Evolutionary conservation across 2,888 invertebrate genomes (phyloP), one percentile per base, ranked within the genome.

Genomic region (Eremobia ochroleuca): DNA sequence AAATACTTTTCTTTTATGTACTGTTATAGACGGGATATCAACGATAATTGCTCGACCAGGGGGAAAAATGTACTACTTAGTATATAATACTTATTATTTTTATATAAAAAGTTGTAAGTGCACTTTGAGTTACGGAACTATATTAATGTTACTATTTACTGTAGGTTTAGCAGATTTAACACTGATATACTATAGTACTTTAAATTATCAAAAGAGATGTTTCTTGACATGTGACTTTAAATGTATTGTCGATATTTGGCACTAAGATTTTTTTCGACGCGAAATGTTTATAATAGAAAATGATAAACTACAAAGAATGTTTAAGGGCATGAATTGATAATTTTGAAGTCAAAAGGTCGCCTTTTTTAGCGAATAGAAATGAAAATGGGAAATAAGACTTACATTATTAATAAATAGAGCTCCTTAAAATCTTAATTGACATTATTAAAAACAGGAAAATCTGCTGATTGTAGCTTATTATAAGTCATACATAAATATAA

Each of bases 91-190:
- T 95, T 94, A 93, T 93, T 91, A 92, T 91, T 94, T 94, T 94
- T 93, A 93, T 89, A 93, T 92, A 92, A 93, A 93, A 94, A 93
- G 91, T 92, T 91, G 93, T 97, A 97, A 97, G 97, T 96, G 97
- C 97, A 97, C 97, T 97, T 97, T 94, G 93, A 95, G 90, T 95
- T 96, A 96, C 89, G 96, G 96, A 96, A 96, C 96, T 96, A 96
- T 95, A 90, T 92, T 93, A 92, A 91, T 88, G 88, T 88, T 76
- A 85, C 90, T 92, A 93, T 91, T 93, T 88, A 90, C 84, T 87
- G 91, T 91, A 89, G 86, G 82, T 87, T 87, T 87, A 91, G 93
- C 93, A 93, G 94, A 92, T 91, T 90, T 86, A 85, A 80, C 88
- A 84, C 74, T 73, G 76, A 84, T 86, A 82, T 81, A 87, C 79